phyloP scores from a whole-genome alignment of 2,113 vertebrate species.

The Hemichromis elongatus region DNA sequence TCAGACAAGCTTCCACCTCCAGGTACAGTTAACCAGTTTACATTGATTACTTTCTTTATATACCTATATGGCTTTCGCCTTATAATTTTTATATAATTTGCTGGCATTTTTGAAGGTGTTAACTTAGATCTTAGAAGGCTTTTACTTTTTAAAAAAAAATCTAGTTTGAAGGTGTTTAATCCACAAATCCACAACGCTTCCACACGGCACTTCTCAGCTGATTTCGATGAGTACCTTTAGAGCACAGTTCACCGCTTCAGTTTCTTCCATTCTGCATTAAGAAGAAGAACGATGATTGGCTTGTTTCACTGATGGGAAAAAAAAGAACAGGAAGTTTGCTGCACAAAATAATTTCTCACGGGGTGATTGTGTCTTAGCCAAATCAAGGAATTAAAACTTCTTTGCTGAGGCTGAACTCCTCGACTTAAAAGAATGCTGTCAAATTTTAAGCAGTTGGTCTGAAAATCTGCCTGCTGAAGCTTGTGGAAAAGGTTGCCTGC shows the following conservation, averaged over 20 bases:
- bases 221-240: neutral
- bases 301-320: neutral
- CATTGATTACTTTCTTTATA: neutral
- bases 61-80: neutral
- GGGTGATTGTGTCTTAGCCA: neutral
- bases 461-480: neutral
- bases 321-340: neutral
- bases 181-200: neutral
- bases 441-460: slow-evolving; percentile 29
- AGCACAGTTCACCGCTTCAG: neutral
- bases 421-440: neutral
- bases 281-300: neutral
- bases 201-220: neutral
- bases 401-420: neutral
- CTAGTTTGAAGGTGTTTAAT: neutral
- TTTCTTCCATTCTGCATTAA: neutral
- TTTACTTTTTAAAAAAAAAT: neutral
- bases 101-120: neutral
- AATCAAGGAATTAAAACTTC: neutral
- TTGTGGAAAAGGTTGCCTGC: neutral
- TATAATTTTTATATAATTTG: neutral
- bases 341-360: neutral
- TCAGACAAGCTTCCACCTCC: slow-evolving; percentile 65
- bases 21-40: slow-evolving; percentile 29
- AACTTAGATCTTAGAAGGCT: neutral